Evolutionary conservation across 2,888 invertebrate species (phyloP).

Genomic region (Perizoma flavofasciatum): DNA sequence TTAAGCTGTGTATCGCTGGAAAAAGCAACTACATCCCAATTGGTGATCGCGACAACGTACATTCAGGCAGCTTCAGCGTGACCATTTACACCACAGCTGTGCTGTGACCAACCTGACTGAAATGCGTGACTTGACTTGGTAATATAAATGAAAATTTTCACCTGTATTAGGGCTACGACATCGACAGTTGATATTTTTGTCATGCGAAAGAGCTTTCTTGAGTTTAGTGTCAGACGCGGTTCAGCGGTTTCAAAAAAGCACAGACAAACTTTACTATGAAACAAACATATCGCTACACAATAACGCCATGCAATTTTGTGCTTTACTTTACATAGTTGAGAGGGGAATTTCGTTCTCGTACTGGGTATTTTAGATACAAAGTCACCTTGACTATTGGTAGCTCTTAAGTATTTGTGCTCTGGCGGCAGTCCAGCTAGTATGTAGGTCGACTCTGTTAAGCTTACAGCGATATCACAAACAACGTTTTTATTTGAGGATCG

Average conservation of each 20-base stretch:
- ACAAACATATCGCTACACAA: background rate
- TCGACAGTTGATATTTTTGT: too few species aligned
- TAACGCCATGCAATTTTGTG: constrained; percentile 6
- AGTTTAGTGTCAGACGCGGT: background rate
- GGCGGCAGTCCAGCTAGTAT: constrained; percentile 64
- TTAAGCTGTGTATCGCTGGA: too few species aligned
- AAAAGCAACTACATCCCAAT: too few species aligned
- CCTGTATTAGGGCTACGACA: too few species aligned
- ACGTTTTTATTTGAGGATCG: constrained; percentile 38
- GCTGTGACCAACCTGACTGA: too few species aligned
- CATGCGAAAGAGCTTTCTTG: background rate
- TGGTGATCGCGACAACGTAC: too few species aligned
- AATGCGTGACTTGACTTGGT: too few species aligned
- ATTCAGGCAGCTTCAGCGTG: too few species aligned
- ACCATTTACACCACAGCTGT: too few species aligned
- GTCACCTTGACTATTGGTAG: constrained; percentile 68
- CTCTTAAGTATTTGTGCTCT: constrained; percentile 64
- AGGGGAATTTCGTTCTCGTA: background rate
- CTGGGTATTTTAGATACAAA: constrained; percentile 41
- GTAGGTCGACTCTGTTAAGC: constrained; percentile 58
- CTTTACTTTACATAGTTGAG: constrained; percentile 9
- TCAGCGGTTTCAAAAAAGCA: constrained; percentile 6
- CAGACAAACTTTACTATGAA: constrained; percentile 11
- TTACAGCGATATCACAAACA: constrained; percentile 44
- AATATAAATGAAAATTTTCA: too few species aligned